A percentile compares a stretch with the other conserved stretches of the same genome.
phyloP scores from a whole-genome alignment of 2,113 vertebrate genomes.

The Gymnobelideus leadbeateri region DNA sequence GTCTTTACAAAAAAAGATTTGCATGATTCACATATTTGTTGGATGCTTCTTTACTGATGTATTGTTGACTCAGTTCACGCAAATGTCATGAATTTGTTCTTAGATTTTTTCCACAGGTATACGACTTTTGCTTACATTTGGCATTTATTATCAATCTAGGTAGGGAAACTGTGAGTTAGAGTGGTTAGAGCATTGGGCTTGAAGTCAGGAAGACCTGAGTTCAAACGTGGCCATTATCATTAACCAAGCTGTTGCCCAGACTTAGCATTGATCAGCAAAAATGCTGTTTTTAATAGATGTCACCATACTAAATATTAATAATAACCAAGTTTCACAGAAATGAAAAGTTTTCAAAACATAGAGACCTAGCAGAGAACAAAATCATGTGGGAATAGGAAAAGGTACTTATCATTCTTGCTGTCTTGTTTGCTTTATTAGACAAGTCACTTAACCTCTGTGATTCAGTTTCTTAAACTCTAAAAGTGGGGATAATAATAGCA shows the following conservation, averaged over 20 bases:
- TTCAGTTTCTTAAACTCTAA: too few species aligned
- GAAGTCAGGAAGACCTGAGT: not conserved
- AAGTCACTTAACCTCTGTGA: not conserved
- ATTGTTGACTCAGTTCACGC: not conserved
- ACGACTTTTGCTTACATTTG: not conserved
- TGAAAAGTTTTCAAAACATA: not conserved
- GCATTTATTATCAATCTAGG: not conserved
- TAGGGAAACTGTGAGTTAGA: not conserved
- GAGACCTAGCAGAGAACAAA: not conserved
- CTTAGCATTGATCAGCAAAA: not conserved
- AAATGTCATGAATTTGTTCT: not conserved
- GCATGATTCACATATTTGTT: too few species aligned
- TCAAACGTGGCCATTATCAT: not conserved
- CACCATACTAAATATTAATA: not conserved
- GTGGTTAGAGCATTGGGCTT: too few species aligned
- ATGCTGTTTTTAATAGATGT: not conserved
- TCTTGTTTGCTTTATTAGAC: too few species aligned
- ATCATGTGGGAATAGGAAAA: not conserved
- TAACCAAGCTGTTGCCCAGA: not conserved
- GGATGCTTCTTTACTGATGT: too few species aligned
- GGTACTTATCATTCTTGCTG: too few species aligned
- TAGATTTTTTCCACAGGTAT: not conserved
- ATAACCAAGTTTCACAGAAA: not conserved
- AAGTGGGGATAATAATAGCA: not conserved
- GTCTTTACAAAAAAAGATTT: too few species aligned